Base-by-base conservation (phyloP, 37 sponge, comb jelly and placozoan genomes). In the Mnemiopsis leidyi region DNA sequence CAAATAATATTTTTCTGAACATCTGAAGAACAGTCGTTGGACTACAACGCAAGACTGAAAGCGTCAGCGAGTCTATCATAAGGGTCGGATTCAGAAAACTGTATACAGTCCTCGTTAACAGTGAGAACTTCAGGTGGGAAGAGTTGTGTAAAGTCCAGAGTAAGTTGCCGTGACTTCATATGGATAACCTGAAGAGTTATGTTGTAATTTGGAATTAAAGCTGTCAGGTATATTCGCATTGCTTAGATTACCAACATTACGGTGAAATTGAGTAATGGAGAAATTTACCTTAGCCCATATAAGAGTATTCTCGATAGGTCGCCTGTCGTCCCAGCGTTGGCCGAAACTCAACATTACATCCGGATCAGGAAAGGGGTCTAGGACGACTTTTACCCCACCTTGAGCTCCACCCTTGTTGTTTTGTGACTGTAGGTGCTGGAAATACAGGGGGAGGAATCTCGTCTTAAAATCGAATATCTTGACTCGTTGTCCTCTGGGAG, bases 321-420 rank as follows among this genome's bases (percentile, higher is more conserved):
- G 90, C 26, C 83, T 88, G 36, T 92, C 95, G 32, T 95, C 96
- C 97, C 97, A 97, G 3, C 93, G 88, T 71, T 97, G 95, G 24
- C 97, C 96, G 5, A 97, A 93, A 20, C 95, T 93, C 69, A 97
- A 75, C 29, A 94, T 68, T 30, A 95, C 83, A 48, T 92, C 69
- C 0, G 97, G 94, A 31, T 75, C 93, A 20, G 97, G 97, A 7
- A 69, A 35, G 1, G 76, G 75, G 26, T 92, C 93, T 23, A 92
- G 83, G 36, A 85, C 48, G 23, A 32, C 35, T 40, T 85, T 32
- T 18, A 48, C 61, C 61, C 61, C 61, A 34, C 67, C 79, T 31
- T 77, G 79, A 31, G 18, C 1, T 0, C 18, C 61, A 38, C 90
- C 48, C n/a, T n/a, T n/a, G 16, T 26, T 38, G 30, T 40, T 85